Percentiles rank a stretch among this genome's conserved stretches.
Evolutionary conservation across 2,113 vertebrate species (phyloP).

Genomic region (Pampusana beccarii): DNA sequence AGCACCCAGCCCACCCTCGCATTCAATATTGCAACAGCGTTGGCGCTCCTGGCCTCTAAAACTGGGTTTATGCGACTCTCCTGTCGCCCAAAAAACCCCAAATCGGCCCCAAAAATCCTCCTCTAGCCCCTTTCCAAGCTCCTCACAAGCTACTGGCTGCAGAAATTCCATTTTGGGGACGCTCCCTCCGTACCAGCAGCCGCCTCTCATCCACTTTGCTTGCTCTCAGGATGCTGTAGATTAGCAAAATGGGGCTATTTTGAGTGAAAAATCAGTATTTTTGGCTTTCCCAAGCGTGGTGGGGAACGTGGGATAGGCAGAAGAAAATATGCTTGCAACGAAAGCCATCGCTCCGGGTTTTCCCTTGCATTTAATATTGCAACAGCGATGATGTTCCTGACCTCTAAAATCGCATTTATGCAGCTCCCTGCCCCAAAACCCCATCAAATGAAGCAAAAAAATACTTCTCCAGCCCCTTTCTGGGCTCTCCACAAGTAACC

Average conservation of each 20-base stretch:
- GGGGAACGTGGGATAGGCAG: too few relatives aligned
- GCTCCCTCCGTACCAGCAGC: rapidly evolving
- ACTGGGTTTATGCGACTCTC: rapidly evolving
- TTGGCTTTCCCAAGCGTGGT: too few relatives aligned
- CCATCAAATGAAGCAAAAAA: background rate
- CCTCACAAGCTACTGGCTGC: rapidly evolving
- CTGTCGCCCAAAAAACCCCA: rapidly evolving
- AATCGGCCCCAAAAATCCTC: background rate
- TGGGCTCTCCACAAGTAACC: background rate
- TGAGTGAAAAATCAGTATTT: background rate
- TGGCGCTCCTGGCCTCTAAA: rapidly evolving
- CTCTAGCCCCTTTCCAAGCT: background rate
- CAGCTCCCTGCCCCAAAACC: rapidly evolving
- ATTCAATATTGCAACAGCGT: rapidly evolving
- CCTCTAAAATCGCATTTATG: background rate
- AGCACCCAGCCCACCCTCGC: background rate
- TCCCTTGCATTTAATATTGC: rapidly evolving
- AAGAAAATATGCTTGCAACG: too few relatives aligned
- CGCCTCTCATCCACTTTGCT: too few relatives aligned
- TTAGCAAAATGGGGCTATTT: background rate
- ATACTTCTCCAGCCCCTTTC: background rate
- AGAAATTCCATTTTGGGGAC: background rate
- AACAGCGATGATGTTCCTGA: rapidly evolving
- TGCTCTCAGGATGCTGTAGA: background rate
- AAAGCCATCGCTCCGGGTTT: too few relatives aligned